Evolutionary conservation across 2,888 invertebrate genomes (phyloP), one percentile per base, ranked within the genome.

Genomic region (Ametastegia equiseti): DNA sequence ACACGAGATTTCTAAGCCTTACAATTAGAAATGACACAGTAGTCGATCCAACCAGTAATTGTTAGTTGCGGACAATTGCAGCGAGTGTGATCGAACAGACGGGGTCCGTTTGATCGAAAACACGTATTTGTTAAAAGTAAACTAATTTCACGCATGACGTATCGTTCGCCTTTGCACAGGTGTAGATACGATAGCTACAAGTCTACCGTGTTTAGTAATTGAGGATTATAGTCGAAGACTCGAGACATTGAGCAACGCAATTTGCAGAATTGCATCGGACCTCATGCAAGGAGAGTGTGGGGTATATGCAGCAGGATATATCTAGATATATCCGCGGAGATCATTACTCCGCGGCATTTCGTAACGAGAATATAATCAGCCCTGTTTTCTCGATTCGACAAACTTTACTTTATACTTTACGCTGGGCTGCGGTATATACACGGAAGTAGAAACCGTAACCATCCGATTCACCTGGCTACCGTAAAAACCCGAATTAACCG

Each of bases 401-500:
- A 19, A 19, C 39, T 39, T n/a, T n/a, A n/a, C n/a, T n/a, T n/a
- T 0, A 36, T 45, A 15, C 19, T 19, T n/a, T 19, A 11, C 23
- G n/a, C n/a, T 50, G 27, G 15, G 4, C 30, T 47, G 47, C 23
- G 13, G 36, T 36, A 7, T 23, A 39, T 15, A 19, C 54, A 36
- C 75, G 75, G 75, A 75, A 75, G 75, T 75, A 75, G 75, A 75
- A 75, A 75, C 54, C 75, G 75, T 75, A 75, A 75, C 50, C 50
- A 27, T 71, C n/a, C n/a, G 30, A 27, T 33, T 15, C 23, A 23
- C 6, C 19, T 9, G 15, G 9, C n/a, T n/a, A 36, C 27, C 27
- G 69, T 15, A 36, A 36, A 69, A 42, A 23, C 42, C 13, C 13
- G 42, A 42, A 69, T 42, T 39, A 4, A 23, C 6, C 11, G 27